These are phyloP conservation scores for Agapostemon virescens DNA, from an alignment of 2,888 invertebrate genomes.

Conservation along the genomic window DNA sequence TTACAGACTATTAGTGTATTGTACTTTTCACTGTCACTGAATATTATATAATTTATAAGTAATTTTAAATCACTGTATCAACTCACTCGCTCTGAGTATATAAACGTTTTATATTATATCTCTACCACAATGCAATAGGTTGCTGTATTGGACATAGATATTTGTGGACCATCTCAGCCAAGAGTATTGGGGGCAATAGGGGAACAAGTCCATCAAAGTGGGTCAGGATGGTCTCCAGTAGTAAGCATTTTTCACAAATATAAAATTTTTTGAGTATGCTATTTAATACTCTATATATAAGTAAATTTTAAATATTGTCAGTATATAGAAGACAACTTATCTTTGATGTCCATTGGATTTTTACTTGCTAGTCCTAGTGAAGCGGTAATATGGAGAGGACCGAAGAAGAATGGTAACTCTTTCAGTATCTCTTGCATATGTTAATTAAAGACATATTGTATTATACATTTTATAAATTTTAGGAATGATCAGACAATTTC, in stretches of 20 bases:
- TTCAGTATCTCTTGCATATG: not conserved
- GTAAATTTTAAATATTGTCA: constrained; percentile 77
- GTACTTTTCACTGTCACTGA: not conserved
- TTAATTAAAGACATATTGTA: not conserved
- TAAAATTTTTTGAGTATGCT: not conserved
- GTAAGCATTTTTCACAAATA: constrained; percentile 82
- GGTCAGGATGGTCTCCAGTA: constrained; percentile 98
- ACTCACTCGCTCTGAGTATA: not conserved
- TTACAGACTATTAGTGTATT: not conserved
- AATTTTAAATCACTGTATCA: not conserved
- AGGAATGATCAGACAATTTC: constrained; percentile 97
- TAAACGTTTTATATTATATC: not conserved
- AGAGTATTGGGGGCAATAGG: constrained; percentile 94
- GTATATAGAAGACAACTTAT: constrained; percentile 96
- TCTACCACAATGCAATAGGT: constrained; percentile 84
- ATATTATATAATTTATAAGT: not conserved
- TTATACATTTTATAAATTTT: constrained; percentile 58
- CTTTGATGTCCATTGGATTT: constrained; percentile 98
- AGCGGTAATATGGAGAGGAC: constrained; percentile 99
- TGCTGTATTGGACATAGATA: constrained; percentile 97
- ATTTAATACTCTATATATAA: constrained; percentile 9
- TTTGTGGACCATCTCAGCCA: constrained; percentile 99
- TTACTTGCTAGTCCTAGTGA: constrained; percentile 92
- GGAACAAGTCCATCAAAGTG: constrained; percentile 97
- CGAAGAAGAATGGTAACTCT: constrained; percentile 94